Base-by-base conservation (phyloP, 2,888 invertebrate species). In the Torymus texanus region DNA sequence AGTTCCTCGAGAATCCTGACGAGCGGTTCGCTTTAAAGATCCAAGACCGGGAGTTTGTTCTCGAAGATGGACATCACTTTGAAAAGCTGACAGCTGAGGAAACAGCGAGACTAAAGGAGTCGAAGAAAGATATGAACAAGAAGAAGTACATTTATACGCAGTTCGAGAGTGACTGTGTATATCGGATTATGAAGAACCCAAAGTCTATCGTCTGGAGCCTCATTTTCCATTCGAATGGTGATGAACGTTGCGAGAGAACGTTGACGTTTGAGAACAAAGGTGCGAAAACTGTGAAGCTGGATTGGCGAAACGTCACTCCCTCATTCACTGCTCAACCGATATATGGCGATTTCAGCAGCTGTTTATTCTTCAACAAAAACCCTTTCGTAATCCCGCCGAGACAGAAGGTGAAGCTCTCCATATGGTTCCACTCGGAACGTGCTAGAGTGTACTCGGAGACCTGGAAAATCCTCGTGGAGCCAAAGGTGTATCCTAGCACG, bases 351-450 rank as follows among this genome's bases (percentile, higher is more conserved):
- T 62, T 56, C 10, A n/a, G 85, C 61, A 91, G 91, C 85, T 90
- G 90, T 0, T 94, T 93, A 84, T 93, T 91, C 85, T 93, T 93
- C 80, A 91, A 92, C 78, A 93, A 92, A 87, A 92, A 92, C 82
- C 92, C 92, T 85, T 90, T 91, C 18, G 85, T 92, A 0, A 80
- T 94, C 61, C 87, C 91, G 0, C 93, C 93, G 0, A 92, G 92
- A 0, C 91, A 92, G 83, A 88, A 84, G 2, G 89, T 89, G 61
- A 83, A 90, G 51, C 83, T 93, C 62, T 87, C 84, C 14, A 89
- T 93, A 53, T 92, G 92, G 82, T 93, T 93, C 83, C 84, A 91
- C 65, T 90, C 92, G 1, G 87, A 88, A 8, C 85, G 84, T 24
- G 86, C 91, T 1, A 91, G 91, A 2, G 88, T 91, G 11, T 91